Evolutionary conservation across 2,888 invertebrate genomes (phyloP).

Genomic region (Elgonia sp.): DNA sequence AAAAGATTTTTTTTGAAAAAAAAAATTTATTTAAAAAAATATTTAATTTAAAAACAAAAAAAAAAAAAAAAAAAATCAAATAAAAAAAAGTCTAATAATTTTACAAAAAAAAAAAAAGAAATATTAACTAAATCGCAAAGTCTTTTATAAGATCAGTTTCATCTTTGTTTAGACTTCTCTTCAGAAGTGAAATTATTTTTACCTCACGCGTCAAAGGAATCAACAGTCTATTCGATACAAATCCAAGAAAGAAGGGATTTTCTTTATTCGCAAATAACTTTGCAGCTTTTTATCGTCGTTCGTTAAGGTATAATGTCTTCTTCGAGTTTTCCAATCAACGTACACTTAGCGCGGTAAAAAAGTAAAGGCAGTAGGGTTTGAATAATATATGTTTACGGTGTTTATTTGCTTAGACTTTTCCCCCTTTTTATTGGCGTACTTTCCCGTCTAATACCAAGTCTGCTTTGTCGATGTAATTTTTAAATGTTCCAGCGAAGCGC

Average conservation of each 20-base stretch:
- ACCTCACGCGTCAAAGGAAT: slow-evolving; percentile 52
- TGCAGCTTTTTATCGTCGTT: slow-evolving; percentile 48
- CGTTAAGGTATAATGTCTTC: slow-evolving; percentile 54
- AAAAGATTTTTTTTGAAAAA: too few species aligned
- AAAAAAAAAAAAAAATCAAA: too few species aligned
- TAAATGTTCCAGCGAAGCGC: slow-evolving; percentile 43
- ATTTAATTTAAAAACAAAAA: too few species aligned
- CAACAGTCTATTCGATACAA: slow-evolving; percentile 62
- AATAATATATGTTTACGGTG: slow-evolving; percentile 60
- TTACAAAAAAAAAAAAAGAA: too few species aligned
- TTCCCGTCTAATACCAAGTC: slow-evolving; percentile 11
- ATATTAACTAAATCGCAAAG: too few species aligned
- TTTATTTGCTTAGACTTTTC: slow-evolving; percentile 48
- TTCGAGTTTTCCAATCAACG: slow-evolving; percentile 63
- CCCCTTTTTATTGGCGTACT: slow-evolving; percentile 26
- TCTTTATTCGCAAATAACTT: slow-evolving; percentile 67
- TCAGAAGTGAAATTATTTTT: slow-evolving; percentile 56
- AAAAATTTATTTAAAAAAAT: too few species aligned
- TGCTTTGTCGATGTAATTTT: slow-evolving; percentile 59
- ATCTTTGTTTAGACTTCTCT: slow-evolving; percentile 50
- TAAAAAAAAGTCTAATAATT: too few species aligned
- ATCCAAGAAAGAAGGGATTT: slow-evolving; percentile 59
- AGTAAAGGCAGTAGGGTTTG: slow-evolving; percentile 38
- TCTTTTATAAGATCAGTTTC: slow-evolving; percentile 52
- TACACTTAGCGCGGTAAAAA: slow-evolving; percentile 48